phyloP scores from a whole-genome alignment of 2,888 invertebrate species.

The Perdita meconis region DNA sequence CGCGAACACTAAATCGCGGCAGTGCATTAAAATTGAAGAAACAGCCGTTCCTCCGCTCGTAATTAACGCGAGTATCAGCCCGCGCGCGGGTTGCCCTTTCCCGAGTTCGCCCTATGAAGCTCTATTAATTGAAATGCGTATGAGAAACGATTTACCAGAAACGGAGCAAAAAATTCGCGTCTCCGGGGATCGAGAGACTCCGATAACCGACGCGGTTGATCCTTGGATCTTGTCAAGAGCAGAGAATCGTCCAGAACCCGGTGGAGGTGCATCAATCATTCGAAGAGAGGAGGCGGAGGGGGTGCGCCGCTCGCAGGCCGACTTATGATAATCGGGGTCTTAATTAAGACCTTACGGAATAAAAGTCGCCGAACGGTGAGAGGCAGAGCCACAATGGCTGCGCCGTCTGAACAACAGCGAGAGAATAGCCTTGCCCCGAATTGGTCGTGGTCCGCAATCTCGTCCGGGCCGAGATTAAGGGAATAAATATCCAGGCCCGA shows the following conservation, averaged over 20 bases:
- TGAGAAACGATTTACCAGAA: background rate
- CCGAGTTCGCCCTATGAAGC: background rate
- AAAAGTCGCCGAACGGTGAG: slow-evolving; percentile 49
- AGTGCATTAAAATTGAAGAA: slow-evolving; percentile 36
- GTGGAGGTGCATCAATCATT: slow-evolving; percentile 60
- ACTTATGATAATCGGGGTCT: slow-evolving; percentile 64
- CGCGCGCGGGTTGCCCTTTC: background rate
- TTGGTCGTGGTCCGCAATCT: slow-evolving; percentile 77
- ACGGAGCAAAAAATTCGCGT: background rate
- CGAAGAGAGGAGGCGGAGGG: background rate
- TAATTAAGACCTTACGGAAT: slow-evolving; percentile 65
- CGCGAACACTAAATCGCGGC: slow-evolving; percentile 33
- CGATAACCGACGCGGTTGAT: slow-evolving; percentile 1
- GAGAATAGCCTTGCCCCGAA: slow-evolving; percentile 66
- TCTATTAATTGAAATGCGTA: background rate
- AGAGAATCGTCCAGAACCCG: slow-evolving; percentile 23
- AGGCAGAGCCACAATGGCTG: slow-evolving; percentile 25
- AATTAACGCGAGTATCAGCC: slow-evolving; percentile 26
- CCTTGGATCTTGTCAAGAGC: background rate
- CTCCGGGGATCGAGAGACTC: background rate
- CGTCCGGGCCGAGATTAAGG: slow-evolving; percentile 78
- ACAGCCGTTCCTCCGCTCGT: slow-evolving; percentile 12
- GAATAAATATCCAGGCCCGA: slow-evolving; percentile 83
- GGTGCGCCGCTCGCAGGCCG: slow-evolving; percentile 9
- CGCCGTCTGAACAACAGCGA: slow-evolving; percentile 44